Evolutionary conservation across 2,888 invertebrate genomes (phyloP).

Genomic region (Protophormia terraenovae): DNA sequence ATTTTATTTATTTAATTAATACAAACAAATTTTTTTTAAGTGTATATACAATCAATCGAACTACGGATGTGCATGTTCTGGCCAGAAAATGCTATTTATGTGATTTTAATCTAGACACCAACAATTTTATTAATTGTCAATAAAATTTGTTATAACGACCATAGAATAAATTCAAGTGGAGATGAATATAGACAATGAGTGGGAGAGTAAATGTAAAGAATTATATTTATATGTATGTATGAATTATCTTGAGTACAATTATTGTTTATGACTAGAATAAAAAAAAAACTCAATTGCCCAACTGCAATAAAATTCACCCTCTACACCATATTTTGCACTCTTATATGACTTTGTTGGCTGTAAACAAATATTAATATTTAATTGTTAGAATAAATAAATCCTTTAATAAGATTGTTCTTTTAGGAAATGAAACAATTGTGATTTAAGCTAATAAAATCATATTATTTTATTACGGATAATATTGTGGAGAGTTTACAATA

Average conservation of each 20-base stretch:
- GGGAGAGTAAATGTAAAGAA: background rate
- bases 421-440: background rate
- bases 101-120: conserved; percentile 32
- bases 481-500: too few species aligned
- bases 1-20: background rate
- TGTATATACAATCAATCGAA: background rate
- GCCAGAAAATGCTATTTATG: background rate
- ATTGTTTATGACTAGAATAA: background rate
- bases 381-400: too few species aligned
- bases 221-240: too few species aligned
- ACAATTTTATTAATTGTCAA: conserved; percentile 30
- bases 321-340: background rate
- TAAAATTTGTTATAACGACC: conserved; percentile 4
- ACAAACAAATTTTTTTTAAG: background rate
- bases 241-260: too few species aligned
- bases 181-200: background rate
- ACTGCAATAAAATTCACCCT: background rate
- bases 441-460: too few species aligned
- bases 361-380: background rate
- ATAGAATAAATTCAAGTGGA: background rate
- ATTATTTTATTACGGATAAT: too few species aligned
- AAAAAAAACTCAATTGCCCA: background rate
- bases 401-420: background rate
- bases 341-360: background rate
- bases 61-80: conserved; percentile 21